A percentile compares a stretch with the other conserved stretches of the same genome.
Conservation (phyloP, 2,113 vertebrate species). For the Rhynchomys soricoides region DNA sequence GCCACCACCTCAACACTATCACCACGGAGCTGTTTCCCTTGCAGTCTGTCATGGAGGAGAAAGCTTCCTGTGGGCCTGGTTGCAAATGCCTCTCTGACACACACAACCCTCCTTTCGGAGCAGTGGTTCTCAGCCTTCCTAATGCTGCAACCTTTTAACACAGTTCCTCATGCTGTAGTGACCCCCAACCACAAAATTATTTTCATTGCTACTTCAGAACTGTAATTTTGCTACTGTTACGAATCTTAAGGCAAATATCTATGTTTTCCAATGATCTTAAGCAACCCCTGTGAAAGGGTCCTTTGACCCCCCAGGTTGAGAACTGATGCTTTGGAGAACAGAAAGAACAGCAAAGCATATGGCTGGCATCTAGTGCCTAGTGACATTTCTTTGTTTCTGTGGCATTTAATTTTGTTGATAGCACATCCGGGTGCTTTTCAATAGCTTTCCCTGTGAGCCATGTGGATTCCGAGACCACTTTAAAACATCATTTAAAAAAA, state of each 20-base stretch:
- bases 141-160: background rate
- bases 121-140: background rate
- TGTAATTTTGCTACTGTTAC: background rate
- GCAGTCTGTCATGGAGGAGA: background rate
- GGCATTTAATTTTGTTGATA: background rate
- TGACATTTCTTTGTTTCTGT: background rate
- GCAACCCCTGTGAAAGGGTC: background rate
- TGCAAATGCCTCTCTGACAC: background rate
- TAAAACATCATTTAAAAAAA: background rate
- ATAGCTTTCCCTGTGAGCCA: background rate
- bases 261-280: background rate
- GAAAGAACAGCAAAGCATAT: no score
- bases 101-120: accelerated
- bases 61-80: accelerated
- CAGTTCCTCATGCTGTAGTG: background rate
- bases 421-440: background rate
- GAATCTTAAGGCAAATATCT: background rate
- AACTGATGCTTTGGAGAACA: background rate
- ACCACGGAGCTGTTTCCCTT: background rate
- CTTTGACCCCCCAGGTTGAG: background rate
- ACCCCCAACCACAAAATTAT: background rate
- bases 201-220: background rate
- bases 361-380: background rate
- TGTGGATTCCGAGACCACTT: background rate
- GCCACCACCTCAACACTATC: background rate